Evolutionary conservation across 2,888 invertebrate genomes (phyloP).

Genomic region (Gasteruption jaculator): DNA sequence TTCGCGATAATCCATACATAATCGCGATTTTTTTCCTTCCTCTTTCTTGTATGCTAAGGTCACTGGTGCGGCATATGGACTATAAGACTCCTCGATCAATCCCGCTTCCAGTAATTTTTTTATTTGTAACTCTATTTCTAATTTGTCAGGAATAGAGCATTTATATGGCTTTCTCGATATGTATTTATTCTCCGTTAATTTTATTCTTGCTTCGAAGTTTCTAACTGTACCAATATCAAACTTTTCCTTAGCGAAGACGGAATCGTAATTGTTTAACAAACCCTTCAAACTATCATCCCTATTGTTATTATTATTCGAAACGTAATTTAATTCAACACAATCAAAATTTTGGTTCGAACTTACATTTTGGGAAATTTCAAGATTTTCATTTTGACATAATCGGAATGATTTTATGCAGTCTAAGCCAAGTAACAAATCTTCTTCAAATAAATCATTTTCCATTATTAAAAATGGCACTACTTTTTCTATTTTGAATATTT

Average conservation of each 20-base stretch:
- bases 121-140: slow-evolving; percentile 23
- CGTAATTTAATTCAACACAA: neutral
- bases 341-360: neutral
- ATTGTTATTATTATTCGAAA: slow-evolving; percentile 1
- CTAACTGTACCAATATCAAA: slow-evolving; percentile 20
- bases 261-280: slow-evolving; percentile 14
- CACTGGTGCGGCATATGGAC: slow-evolving; percentile 19
- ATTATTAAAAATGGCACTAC: slow-evolving; percentile 7
- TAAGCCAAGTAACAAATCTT: slow-evolving; percentile 18
- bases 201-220: slow-evolving; percentile 19
- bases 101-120: slow-evolving; percentile 15
- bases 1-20: slow-evolving; percentile 18
- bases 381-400: slow-evolving; percentile 21
- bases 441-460: slow-evolving; percentile 11
- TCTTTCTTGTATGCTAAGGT: slow-evolving; percentile 18
- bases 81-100: slow-evolving; percentile 22
- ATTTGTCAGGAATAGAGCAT: slow-evolving; percentile 20
- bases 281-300: no score
- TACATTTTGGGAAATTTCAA: slow-evolving; percentile 14
- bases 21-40: slow-evolving; percentile 16
- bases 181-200: slow-evolving; percentile 24
- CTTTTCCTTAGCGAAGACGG: slow-evolving; percentile 19
- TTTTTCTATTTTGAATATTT: slow-evolving; percentile 5
- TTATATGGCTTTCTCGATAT: slow-evolving; percentile 21
- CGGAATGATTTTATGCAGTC: slow-evolving; percentile 19